Base-by-base conservation (phyloP, 2,113 vertebrate genomes). In the Gymnarchus niloticus region DNA sequence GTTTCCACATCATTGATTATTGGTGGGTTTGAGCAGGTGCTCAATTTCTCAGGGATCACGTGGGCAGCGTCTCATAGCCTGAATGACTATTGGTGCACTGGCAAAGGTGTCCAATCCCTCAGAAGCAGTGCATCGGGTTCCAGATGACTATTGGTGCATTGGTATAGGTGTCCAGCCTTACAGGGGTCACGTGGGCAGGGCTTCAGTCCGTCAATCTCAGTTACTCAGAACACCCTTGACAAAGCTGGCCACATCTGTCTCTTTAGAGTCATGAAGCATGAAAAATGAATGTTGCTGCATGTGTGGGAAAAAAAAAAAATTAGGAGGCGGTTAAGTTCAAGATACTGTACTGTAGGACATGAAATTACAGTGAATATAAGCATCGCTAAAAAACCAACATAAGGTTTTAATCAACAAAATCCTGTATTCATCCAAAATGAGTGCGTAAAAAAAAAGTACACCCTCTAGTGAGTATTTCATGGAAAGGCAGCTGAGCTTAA, bases 221-320 rank as follows among this genome's bases (percentile, higher is more conserved):
- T 97, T 96, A 90, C 96, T 96, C 90, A 99, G 92, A 94, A 98
- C 96, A 90, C 94, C 92, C 90, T 96, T 98, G 92, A 99, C 98
- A 92, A 99, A 99, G 93, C 95, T 96, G 83, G 97, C 97, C 93
- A 98, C 97, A 84, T 99, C 98, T 86, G 97, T 98, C 87, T 96
- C 96, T 97, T 97, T 97, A 95, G 96, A 95, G 95, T 98, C 97
- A 2, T 99, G 97, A 91, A 94, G 91, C 85, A 93, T 95, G 94
- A 98, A 98, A 95, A 99, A 99, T 87, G 91, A 95, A 94, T 98
- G 98, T 96, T 96, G 96, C 98, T 99, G 92, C 81, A 76, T 37
- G 33, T 12, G 77, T 10, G 51, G 28, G 23, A 3, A 37, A 41
- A 84, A 44, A 65, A 19, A 51, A n/a, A n/a, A n/a, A n/a, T n/a